phyloP scores from a whole-genome alignment of 2,113 vertebrate species.

The Rhinoderma darwinii region DNA sequence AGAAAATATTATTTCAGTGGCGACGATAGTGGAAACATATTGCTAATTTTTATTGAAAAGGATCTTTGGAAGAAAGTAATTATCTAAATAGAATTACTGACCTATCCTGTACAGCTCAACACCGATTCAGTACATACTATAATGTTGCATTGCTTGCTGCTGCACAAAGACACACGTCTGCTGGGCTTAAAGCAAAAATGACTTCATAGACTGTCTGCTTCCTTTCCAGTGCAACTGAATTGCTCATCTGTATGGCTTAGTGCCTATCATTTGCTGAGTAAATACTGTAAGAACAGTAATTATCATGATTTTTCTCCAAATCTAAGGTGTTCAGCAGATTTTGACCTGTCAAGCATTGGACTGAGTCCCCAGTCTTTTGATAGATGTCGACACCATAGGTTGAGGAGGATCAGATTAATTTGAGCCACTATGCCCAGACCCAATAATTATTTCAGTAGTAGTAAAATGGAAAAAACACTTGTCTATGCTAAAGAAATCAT shows the following conservation, averaged over 20 bases:
- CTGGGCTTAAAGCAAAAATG: neutral
- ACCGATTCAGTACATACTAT: neutral
- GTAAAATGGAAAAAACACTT: constrained; percentile 58
- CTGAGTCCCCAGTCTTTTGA: constrained; percentile 44
- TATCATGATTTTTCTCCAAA: constrained; percentile 48
- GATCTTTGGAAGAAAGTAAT: neutral
- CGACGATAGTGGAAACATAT: too few relatives aligned
- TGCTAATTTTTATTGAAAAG: too few relatives aligned
- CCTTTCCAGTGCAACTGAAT: neutral
- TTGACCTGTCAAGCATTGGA: constrained; percentile 51
- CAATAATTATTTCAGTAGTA: constrained; percentile 59
- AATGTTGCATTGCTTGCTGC: neutral
- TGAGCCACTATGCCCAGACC: constrained; percentile 57
- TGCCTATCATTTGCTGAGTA: constrained; percentile 56
- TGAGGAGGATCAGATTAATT: constrained; percentile 59
- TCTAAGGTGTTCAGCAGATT: constrained; percentile 52
- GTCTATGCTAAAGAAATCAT: constrained; percentile 60
- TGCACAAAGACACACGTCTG: neutral
- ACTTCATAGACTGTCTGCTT: neutral
- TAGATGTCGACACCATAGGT: constrained; percentile 55
- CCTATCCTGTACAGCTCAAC: neutral
- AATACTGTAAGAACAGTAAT: constrained; percentile 57
- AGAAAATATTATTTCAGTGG: neutral
- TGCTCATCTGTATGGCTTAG: constrained; percentile 25
- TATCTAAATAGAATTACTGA: neutral